These are phyloP conservation scores for Drosophila prostipennis DNA, from an alignment of 2,888 invertebrate genomes.

Conservation along the genomic window DNA sequence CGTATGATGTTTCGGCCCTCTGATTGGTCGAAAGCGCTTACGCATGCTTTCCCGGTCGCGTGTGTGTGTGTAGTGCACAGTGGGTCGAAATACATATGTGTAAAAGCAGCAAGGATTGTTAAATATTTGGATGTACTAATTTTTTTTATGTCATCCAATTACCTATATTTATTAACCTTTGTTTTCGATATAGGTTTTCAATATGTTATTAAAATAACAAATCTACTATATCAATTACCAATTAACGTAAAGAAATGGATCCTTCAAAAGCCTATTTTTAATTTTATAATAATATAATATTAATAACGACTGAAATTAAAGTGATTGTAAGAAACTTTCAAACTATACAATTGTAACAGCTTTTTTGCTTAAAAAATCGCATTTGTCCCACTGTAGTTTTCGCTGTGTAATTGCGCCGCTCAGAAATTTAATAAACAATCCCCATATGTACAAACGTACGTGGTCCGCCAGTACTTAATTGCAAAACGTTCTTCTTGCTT, in stretches of 20 bases:
- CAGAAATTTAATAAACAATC: conserved; percentile 63
- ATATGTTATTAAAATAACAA: too few species aligned
- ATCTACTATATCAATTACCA: too few species aligned
- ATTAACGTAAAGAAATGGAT: too few species aligned
- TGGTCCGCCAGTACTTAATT: conserved; percentile 36
- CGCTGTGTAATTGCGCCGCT: conserved; percentile 65
- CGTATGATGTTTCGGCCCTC: conserved; percentile 82
- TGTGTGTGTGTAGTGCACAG: conserved; percentile 30
- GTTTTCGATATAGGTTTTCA: too few species aligned
- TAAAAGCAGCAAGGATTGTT: background rate
- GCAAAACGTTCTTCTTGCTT: conserved; percentile 45
- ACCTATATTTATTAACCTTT: too few species aligned
- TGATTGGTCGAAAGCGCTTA: conserved; percentile 79
- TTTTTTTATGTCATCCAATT: too few species aligned
- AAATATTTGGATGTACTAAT: background rate
- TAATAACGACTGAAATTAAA: too few species aligned
- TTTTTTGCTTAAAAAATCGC: background rate
- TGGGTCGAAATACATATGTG: background rate
- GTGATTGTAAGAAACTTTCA: background rate
- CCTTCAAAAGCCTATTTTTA: too few species aligned
- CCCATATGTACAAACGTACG: conserved; percentile 1
- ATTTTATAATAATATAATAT: too few species aligned
- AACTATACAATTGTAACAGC: background rate
- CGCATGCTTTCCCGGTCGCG: conserved; percentile 47
- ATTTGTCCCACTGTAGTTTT: conserved; percentile 32